Evolutionary conservation across 2,113 vertebrate species (phyloP), one percentile per base, ranked within the genome.

Genomic region (Catharus minimus): DNA sequence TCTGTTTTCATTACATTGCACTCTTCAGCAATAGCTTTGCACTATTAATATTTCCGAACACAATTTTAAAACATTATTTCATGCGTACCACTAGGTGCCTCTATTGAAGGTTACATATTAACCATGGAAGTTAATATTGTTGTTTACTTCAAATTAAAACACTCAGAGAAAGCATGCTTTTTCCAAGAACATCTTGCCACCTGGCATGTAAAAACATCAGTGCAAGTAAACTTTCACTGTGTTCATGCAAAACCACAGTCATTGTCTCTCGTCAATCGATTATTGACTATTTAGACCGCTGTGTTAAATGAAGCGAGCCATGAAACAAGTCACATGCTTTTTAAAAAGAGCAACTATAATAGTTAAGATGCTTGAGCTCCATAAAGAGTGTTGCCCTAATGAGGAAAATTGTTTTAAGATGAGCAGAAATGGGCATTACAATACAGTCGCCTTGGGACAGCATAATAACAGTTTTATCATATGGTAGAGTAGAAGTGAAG

Each of bases 61-160:
- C 18, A 15, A 68, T 71, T 69, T 56, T 1, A 30, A 68, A 60
- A 77, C n/a, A 36, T 4, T 67, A 67, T 47, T 76, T 77, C 20
- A 86, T 88, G 69, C n/a, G 44, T 86, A 61, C 30, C 83, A 80
- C 62, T 71, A 72, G 81, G 88, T 73, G 94, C 94, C 91, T 93
- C 91, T 96, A 96, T 95, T 97, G 95, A 97, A 98, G 90, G 96
- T 92, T 88, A 78, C 73, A 92, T 85, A 97, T 97, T 97, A 97
- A 97, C 95, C 83, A 50, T 50, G 69, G 41, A 75, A 96, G 91
- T 97, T 96, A 97, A 97, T 94, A 95, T 69, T 85, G 39, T 66
- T 65, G 58, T 92, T 91, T 94, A 96, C 86, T 82, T 93, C 80
- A 91, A 95, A 94, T 71, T 92, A 71, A 93, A 96, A 84, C 72